Evolutionary conservation across 2,797 vertebrate species (phyloP).

Genomic region (Coracias cyanogaster): DNA sequence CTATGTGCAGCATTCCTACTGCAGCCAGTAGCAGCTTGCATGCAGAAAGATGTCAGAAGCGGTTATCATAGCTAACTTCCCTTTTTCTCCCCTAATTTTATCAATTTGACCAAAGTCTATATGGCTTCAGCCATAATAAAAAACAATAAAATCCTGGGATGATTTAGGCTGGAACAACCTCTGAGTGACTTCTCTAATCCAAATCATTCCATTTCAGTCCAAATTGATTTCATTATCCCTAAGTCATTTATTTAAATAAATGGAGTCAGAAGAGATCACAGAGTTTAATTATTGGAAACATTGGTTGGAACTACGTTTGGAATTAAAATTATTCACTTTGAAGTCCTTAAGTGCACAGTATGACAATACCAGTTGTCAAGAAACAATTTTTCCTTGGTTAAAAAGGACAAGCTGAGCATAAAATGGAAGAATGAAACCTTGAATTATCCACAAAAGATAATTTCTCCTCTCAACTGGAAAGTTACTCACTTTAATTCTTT

Average conservation of each 20-base stretch:
- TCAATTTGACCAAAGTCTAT: not conserved
- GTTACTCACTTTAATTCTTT: not conserved
- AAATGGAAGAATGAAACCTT: constrained; percentile 25
- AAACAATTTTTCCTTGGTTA: not conserved
- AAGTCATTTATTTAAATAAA: constrained; percentile 44
- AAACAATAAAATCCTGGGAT: constrained; percentile 19
- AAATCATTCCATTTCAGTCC: constrained; percentile 42
- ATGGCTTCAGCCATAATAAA: constrained; percentile 32
- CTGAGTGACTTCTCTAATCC: constrained; percentile 40
- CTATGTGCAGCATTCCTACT: not conserved
- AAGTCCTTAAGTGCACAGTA: constrained; percentile 29
- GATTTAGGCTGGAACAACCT: constrained; percentile 51
- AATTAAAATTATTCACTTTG: constrained; percentile 57
- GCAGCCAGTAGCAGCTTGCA: not conserved
- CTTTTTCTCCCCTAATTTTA: not conserved
- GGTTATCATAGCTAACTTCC: not conserved
- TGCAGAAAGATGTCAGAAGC: not conserved
- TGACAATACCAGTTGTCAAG: constrained; percentile 48
- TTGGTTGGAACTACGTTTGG: constrained; percentile 47
- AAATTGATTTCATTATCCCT: constrained; percentile 60
- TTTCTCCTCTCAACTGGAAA: not conserved
- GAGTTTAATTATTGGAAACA: constrained; percentile 64
- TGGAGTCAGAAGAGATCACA: constrained; percentile 46
- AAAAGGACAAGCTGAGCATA: constrained; percentile 31
- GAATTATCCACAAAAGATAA: not conserved